phyloP scores from a whole-genome alignment of 2,888 invertebrate genomes.

The Clivina fossor region DNA sequence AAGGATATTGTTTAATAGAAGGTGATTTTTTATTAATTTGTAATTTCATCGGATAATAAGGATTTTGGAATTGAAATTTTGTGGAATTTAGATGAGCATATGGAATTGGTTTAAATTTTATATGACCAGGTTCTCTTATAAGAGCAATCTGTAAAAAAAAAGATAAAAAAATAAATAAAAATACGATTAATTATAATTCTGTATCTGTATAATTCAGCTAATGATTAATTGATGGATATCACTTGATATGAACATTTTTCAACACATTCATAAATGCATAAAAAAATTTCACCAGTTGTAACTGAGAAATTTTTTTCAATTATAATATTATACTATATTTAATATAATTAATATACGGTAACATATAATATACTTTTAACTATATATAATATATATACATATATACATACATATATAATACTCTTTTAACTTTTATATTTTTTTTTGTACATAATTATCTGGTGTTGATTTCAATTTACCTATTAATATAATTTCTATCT shows the following conservation, averaged over 20 bases:
- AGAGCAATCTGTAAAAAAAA: neutral
- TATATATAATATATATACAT: no score
- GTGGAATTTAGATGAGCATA: no score
- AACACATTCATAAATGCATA: constrained; percentile 30
- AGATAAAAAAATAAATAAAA: constrained; percentile 12
- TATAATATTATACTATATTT: constrained; percentile 26
- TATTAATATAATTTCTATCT: constrained; percentile 40
- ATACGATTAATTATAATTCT: constrained; percentile 20
- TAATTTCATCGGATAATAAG: neutral
- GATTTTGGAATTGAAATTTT: neutral
- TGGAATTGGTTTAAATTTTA: neutral
- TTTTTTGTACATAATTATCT: constrained; percentile 54
- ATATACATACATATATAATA: no score
- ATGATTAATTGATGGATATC: constrained; percentile 49
- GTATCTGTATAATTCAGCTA: constrained; percentile 30
- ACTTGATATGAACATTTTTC: constrained; percentile 49
- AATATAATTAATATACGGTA: constrained; percentile 26
- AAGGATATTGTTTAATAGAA: no score
- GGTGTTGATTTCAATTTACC: constrained; percentile 47
- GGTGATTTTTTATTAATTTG: no score
- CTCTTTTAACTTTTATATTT: constrained; percentile 37
- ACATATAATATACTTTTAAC: constrained; percentile 22
- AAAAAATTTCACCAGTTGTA: constrained; percentile 22
- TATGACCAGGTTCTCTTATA: neutral
- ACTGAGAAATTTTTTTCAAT: constrained; percentile 27